Conservation (phyloP, 2,113 vertebrate species). For the Ciconia boyciana region DNA sequence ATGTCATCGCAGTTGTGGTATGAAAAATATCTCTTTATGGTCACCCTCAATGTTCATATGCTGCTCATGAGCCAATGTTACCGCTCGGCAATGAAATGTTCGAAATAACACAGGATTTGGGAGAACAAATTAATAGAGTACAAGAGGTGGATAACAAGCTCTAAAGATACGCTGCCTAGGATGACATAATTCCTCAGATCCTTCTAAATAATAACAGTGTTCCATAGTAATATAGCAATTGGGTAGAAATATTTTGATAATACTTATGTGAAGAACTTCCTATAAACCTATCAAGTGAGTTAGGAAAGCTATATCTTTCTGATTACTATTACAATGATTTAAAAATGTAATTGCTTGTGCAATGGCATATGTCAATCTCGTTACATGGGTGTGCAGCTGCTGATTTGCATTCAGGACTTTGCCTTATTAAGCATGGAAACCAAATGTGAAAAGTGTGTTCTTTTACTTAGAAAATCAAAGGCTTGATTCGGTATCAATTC, state of each 20-base stretch:
- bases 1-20: background rate
- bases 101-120: background rate
- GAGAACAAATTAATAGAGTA: background rate
- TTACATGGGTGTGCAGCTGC: background rate
- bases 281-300: background rate
- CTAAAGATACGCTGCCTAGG: background rate
- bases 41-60: background rate
- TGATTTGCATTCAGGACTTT: background rate
- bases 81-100: fast-evolving
- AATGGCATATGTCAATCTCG: background rate
- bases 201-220: background rate
- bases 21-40: background rate
- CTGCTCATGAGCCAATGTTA: background rate
- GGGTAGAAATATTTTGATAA: background rate
- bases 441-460: background rate
- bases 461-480: background rate
- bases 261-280: background rate
- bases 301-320: background rate
- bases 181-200: background rate
- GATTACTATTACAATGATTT: background rate
- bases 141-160: background rate
- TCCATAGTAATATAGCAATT: background rate
- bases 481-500: background rate
- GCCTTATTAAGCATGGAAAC: background rate
- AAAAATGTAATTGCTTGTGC: background rate